phyloP scores from a whole-genome alignment of 2,888 invertebrate genomes.

The Eledona agricola region DNA sequence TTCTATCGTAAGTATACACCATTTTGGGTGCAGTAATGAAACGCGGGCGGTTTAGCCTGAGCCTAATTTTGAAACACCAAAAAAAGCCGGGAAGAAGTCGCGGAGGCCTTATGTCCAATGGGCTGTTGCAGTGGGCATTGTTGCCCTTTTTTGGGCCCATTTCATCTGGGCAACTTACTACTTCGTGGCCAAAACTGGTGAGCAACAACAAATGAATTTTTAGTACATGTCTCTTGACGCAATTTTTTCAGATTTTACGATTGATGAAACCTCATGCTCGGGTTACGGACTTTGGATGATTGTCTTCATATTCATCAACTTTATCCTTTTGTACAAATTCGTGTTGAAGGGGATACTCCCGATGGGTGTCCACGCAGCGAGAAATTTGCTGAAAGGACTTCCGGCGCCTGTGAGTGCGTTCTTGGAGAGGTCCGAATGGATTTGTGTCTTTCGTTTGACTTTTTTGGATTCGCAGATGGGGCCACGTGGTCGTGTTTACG shows the following conservation, averaged over 20 bases:
- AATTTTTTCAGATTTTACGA: conserved; percentile 31
- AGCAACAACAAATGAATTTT: not conserved
- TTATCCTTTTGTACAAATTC: conserved; percentile 70
- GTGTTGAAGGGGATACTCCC: too few species aligned
- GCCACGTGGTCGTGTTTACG: conserved; percentile 2
- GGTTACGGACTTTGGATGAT: conserved; percentile 80
- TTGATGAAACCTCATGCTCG: conserved; percentile 64
- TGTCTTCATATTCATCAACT: conserved; percentile 68
- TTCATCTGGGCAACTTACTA: conserved; percentile 52
- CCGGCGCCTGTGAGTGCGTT: conserved; percentile 45
- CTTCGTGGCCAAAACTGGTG: conserved; percentile 38
- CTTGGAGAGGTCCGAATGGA: conserved; percentile 36
- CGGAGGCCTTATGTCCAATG: too few species aligned
- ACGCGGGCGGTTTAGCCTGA: too few species aligned
- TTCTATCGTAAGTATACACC: too few species aligned
- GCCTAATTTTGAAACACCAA: too few species aligned
- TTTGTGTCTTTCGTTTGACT: not conserved
- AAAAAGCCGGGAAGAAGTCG: too few species aligned
- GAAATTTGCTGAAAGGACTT: too few species aligned
- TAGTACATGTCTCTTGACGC: too few species aligned
- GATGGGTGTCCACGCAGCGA: too few species aligned
- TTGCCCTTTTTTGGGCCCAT: conserved; percentile 48
- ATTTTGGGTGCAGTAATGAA: too few species aligned
- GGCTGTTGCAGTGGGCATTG: too few species aligned
- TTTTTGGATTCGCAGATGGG: conserved; percentile 24